Conservation (phyloP, 2,113 vertebrate genomes). For the Aegithalos caudatus region DNA sequence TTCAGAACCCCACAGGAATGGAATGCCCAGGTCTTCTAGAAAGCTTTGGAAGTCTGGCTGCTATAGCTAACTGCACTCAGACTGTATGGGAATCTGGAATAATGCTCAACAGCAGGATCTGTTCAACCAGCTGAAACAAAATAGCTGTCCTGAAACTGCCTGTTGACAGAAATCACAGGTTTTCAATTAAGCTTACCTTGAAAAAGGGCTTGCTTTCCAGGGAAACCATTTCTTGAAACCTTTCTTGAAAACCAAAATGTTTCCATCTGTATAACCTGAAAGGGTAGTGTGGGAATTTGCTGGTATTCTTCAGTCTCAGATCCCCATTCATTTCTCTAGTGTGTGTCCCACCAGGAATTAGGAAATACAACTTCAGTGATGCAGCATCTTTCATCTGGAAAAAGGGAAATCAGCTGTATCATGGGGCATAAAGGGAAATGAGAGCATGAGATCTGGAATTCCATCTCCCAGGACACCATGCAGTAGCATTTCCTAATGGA, state of each 20-base stretch:
- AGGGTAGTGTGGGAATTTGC: neutral
- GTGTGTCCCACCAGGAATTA: neutral
- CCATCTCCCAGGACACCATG: neutral
- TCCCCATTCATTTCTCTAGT: neutral
- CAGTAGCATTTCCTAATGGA: constrained; percentile 33
- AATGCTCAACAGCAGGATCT: constrained; percentile 8
- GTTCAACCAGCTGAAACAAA: constrained; percentile 8
- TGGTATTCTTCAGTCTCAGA: neutral
- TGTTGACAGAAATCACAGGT: constrained; percentile 48
- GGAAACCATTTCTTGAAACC: constrained; percentile 7
- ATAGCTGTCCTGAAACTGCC: constrained; percentile 3
- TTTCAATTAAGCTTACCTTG: constrained; percentile 51
- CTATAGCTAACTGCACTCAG: neutral
- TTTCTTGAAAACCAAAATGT: neutral
- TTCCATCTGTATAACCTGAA: constrained; percentile 22
- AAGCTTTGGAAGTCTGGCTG: neutral
- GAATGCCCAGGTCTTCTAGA: neutral
- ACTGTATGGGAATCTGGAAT: neutral
- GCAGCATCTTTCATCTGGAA: neutral
- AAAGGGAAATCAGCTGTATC: constrained; percentile 30
- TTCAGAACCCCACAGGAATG: neutral
- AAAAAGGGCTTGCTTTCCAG: constrained; percentile 22
- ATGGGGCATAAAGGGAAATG: neutral
- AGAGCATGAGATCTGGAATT: neutral
- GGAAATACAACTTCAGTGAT: neutral